These are phyloP conservation scores for Lepidurus apus DNA, from an alignment of 1,140 invertebrate species.

Conservation along the genomic window DNA sequence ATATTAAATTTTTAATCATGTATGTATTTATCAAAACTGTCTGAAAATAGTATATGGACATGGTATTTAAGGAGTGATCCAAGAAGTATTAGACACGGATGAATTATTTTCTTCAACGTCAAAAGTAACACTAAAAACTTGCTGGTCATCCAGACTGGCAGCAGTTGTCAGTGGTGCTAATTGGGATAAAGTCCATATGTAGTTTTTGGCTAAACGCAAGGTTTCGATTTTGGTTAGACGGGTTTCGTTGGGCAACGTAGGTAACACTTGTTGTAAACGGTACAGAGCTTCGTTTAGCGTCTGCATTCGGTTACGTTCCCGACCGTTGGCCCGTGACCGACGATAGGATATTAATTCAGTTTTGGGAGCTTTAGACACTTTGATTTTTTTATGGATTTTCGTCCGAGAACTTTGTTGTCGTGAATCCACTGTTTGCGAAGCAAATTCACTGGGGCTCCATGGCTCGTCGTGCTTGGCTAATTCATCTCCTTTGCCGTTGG, in stretches of 20 bases:
- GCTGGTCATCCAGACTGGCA: not conserved
- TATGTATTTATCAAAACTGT: not conserved
- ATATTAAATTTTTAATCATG: not conserved
- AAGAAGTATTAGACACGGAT: not conserved
- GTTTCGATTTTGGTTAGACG: conserved; percentile 98
- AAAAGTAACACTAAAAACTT: not conserved
- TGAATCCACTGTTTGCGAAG: not conserved
- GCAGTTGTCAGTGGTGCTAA: not conserved
- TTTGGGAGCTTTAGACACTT: not conserved
- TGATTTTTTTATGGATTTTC: not conserved
- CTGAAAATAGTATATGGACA: not conserved
- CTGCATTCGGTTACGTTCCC: conserved; percentile 94
- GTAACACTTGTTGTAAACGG: conserved; percentile 70
- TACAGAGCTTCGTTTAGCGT: conserved; percentile 90
- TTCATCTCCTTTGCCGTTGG: not conserved
- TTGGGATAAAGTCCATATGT: conserved; percentile 83
- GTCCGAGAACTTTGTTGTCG: not conserved
- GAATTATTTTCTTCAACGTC: not conserved
- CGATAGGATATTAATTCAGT: conserved; percentile 49
- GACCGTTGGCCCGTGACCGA: conserved; percentile 88
- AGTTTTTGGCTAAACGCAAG: conserved; percentile 88
- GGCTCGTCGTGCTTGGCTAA: not conserved
- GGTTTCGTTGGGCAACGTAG: conserved; percentile 84
- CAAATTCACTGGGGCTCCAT: not conserved
- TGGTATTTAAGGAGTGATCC: not conserved